A percentile compares a stretch with the other conserved stretches of the same genome.
phyloP scores from a whole-genome alignment of 2,797 vertebrate genomes.

The Pangasius krempfi region DNA sequence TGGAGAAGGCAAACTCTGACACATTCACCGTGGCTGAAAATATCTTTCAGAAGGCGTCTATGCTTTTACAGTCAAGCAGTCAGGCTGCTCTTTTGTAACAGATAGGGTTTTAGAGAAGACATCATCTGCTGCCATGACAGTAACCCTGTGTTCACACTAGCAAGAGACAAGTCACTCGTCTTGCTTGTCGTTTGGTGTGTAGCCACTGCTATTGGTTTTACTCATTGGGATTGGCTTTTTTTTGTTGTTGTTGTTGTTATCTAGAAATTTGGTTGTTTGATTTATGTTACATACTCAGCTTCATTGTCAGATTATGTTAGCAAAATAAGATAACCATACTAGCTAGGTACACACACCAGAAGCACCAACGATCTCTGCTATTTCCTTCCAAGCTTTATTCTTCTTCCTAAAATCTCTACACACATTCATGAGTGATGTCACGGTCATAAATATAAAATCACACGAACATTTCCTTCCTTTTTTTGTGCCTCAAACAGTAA shows the following conservation, averaged over 20 bases:
- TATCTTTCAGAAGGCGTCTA: conserved; percentile 38
- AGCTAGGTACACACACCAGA: neutral
- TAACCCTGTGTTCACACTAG: neutral
- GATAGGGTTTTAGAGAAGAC: conserved; percentile 19
- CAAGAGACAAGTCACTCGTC: conserved; percentile 12
- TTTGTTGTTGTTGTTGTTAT: neutral
- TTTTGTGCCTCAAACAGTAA: neutral
- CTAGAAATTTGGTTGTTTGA: neutral
- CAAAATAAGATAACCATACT: neutral
- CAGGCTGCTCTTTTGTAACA: conserved; percentile 24
- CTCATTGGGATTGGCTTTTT: neutral
- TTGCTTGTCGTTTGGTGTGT: too few species aligned
- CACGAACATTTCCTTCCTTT: neutral
- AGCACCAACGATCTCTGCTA: neutral
- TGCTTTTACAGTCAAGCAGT: conserved; percentile 14
- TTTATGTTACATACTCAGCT: neutral
- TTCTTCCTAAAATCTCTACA: neutral
- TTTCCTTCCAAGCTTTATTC: neutral
- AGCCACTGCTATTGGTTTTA: neutral
- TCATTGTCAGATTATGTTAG: neutral
- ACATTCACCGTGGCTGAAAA: conserved; percentile 31
- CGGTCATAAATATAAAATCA: neutral
- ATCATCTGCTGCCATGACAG: conserved; percentile 8
- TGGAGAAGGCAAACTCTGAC: conserved; percentile 37
- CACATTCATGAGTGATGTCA: neutral